phyloP scores from a whole-genome alignment of 1,140 invertebrate genomes.

The Acromyrmex heyeri region DNA sequence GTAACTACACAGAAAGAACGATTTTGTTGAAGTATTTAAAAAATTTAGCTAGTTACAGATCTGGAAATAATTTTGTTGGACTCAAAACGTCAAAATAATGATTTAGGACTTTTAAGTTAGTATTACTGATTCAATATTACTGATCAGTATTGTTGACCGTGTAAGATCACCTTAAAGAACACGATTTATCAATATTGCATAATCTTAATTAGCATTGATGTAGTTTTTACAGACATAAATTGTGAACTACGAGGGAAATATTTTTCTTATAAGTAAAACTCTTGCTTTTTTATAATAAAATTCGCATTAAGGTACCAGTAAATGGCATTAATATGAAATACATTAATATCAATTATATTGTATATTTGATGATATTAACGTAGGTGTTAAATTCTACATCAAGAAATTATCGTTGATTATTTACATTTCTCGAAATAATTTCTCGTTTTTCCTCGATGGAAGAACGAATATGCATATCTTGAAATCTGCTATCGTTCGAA shows the following conservation, averaged over 20 bases:
- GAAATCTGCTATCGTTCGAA: slow-evolving; percentile 6
- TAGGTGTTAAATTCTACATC: not conserved
- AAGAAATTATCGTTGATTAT: not conserved
- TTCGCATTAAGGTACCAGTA: not conserved
- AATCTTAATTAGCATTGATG: not conserved
- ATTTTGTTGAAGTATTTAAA: too few relatives aligned
- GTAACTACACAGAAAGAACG: too few relatives aligned
- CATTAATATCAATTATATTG: not conserved
- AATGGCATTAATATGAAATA: not conserved
- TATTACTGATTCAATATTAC: too few relatives aligned
- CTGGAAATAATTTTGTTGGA: too few relatives aligned
- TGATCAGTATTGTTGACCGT: too few relatives aligned
- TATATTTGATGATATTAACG: not conserved
- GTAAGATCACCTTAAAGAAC: too few relatives aligned
- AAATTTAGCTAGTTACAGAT: too few relatives aligned
- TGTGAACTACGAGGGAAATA: not conserved
- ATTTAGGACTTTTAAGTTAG: too few relatives aligned
- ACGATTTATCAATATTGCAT: not conserved
- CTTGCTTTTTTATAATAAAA: not conserved
- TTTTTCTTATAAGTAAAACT: not conserved
- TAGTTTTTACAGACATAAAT: not conserved
- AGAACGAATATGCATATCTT: not conserved
- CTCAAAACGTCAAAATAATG: too few relatives aligned
- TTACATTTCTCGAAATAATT: not conserved
- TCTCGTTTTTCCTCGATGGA: not conserved